These are phyloP conservation scores for Apotomis capreana DNA, from an alignment of 2,888 invertebrate species.

Conservation along the genomic window DNA sequence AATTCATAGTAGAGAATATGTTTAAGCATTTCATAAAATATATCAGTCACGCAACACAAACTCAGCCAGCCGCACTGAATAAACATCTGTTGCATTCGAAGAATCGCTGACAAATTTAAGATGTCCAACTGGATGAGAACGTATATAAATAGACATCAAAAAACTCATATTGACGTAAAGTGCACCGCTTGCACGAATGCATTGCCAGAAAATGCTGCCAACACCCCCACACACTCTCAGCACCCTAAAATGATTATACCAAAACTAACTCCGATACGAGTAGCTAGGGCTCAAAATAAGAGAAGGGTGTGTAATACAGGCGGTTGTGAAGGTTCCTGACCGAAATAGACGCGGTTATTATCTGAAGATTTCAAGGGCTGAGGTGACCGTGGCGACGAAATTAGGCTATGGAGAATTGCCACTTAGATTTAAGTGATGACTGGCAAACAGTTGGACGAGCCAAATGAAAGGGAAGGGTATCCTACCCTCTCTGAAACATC, in stretches of 20 bases:
- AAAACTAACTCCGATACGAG: background rate
- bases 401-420: background rate
- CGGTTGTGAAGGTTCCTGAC: too few species aligned
- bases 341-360: background rate
- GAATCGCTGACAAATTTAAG: background rate
- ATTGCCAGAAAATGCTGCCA: slow-evolving; percentile 18
- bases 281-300: background rate
- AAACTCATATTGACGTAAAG: slow-evolving; percentile 21
- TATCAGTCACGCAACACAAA: background rate
- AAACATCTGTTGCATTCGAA: slow-evolving; percentile 19
- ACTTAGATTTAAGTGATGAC: background rate
- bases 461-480: too few species aligned
- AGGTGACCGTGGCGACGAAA: background rate
- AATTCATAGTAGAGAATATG: too few species aligned
- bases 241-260: background rate
- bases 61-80: slow-evolving; percentile 9
- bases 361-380: background rate
- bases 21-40: background rate
- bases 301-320: background rate
- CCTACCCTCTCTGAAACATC: too few species aligned
- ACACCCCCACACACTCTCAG: background rate
- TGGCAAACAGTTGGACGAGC: background rate
- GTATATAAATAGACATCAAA: slow-evolving; percentile 16
- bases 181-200: slow-evolving; percentile 18
- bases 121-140: background rate